phyloP scores from a whole-genome alignment of 35 echinoderm and acorn worm species.

The Lytechinus pictus region DNA sequence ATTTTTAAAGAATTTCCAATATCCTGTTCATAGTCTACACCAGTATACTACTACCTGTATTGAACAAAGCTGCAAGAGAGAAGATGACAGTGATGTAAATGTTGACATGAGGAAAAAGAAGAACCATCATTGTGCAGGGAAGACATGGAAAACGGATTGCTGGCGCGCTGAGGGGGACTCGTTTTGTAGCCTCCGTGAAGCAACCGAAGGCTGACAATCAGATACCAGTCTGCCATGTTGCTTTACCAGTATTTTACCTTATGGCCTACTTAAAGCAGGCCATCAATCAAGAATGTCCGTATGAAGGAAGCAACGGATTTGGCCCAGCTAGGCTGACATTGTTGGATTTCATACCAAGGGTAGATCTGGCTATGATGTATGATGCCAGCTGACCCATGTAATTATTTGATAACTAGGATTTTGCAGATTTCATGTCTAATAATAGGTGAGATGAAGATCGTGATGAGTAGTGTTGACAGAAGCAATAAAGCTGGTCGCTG shows the following conservation, averaged over 20 bases:
- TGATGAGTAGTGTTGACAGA: background rate
- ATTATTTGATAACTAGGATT: background rate
- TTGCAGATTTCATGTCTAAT: background rate
- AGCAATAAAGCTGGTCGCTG: background rate
- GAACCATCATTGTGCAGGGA: conserved; percentile 55
- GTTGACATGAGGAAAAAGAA: conserved; percentile 55
- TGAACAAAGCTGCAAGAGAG: conserved; percentile 27
- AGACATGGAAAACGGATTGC: conserved; percentile 39
- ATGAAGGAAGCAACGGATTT: background rate
- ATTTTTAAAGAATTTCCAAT: background rate
- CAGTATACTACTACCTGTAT: conserved; percentile 50
- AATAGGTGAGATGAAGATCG: background rate
- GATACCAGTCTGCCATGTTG: background rate
- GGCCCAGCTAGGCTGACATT: background rate
- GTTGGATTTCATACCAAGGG: conserved; percentile 1
- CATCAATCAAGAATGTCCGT: background rate
- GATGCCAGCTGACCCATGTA: conserved; percentile 35
- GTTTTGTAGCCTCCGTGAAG: conserved; percentile 20
- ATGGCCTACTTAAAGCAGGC: background rate
- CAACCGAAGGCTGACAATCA: background rate
- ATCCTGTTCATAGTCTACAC: background rate
- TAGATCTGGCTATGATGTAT: background rate
- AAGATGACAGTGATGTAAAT: conserved; percentile 53
- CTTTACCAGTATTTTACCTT: background rate
- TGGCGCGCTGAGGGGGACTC: conserved; percentile 44